A percentile compares a stretch with the other conserved stretches of the same genome.
phyloP scores from a whole-genome alignment of 2,797 vertebrate genomes.

The Gallinago stenura region DNA sequence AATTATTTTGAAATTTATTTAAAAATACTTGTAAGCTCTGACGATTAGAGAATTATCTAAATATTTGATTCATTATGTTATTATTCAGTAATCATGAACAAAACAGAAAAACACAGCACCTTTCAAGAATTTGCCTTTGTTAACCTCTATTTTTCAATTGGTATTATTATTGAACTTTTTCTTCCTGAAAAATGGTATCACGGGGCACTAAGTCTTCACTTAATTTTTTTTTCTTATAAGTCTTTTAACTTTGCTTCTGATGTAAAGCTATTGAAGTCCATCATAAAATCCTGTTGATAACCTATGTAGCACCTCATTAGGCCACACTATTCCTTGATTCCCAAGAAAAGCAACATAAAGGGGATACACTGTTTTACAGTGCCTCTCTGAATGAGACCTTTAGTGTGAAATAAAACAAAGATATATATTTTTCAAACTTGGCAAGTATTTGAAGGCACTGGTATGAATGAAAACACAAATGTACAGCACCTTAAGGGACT shows the following conservation, averaged over 20 bases:
- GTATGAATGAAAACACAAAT: conserved; percentile 74
- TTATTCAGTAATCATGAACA: neutral
- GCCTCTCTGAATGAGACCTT: conserved; percentile 57
- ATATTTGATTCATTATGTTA: neutral
- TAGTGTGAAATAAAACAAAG: conserved; percentile 46
- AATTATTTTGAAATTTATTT: conserved; percentile 7
- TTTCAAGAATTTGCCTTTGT: neutral
- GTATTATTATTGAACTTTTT: neutral
- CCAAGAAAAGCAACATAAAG: conserved; percentile 57
- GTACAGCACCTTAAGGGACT: conserved; percentile 61
- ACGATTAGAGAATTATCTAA: neutral
- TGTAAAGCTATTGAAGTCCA: conserved; percentile 31
- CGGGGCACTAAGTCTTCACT: neutral
- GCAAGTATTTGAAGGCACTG: conserved; percentile 63
- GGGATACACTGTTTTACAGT: conserved; percentile 7
- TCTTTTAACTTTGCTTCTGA: conserved; percentile 54
- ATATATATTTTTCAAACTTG: conserved; percentile 54
- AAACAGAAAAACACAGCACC: neutral
- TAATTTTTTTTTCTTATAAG: conserved; percentile 12
- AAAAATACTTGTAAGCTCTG: neutral
- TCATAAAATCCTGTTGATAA: conserved; percentile 37
- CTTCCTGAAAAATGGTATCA: neutral
- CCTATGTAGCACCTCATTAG: conserved; percentile 55
- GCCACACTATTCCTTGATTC: conserved; percentile 35
- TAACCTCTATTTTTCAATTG: conserved; percentile 6